These are phyloP conservation scores for Coleophora deauratella DNA, from an alignment of 2,888 invertebrate genomes.

Conservation along the genomic window DNA sequence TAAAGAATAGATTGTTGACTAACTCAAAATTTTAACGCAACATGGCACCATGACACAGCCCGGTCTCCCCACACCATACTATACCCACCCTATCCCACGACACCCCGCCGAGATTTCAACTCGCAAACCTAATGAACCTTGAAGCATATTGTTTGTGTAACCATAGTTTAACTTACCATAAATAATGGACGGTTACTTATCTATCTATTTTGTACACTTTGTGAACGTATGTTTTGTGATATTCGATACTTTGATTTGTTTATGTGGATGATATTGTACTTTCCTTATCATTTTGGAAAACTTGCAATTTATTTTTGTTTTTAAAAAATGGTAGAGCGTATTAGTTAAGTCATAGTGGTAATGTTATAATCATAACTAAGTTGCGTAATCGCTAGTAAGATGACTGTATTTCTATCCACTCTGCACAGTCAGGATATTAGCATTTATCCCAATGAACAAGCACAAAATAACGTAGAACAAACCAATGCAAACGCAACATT, in stretches of 20 bases:
- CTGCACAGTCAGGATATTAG: no score
- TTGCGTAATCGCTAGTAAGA: no score
- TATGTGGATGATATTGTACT: background rate
- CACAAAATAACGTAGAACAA: no score
- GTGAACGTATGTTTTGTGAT: constrained; percentile 1
- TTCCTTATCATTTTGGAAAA: background rate
- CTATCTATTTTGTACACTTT: background rate
- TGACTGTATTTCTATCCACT: no score
- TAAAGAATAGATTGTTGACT: background rate
- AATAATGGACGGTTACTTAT: constrained; percentile 34
- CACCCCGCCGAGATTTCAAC: constrained; percentile 24
- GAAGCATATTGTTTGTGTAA: constrained; percentile 63
- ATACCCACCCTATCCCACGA: constrained; percentile 1
- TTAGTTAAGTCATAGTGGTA: no score
- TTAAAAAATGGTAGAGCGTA: no score
- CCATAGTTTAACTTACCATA: constrained; percentile 56
- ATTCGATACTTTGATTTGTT: background rate
- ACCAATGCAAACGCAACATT: no score
- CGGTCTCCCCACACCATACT: background rate
- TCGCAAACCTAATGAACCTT: constrained; percentile 44
- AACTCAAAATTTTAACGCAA: background rate
- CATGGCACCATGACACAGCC: background rate
- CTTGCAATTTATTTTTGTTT: no score
- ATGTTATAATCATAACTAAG: no score
- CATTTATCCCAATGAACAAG: no score